phyloP scores from a whole-genome alignment of 2,888 invertebrate genomes.

The Leucophora obtusa region DNA sequence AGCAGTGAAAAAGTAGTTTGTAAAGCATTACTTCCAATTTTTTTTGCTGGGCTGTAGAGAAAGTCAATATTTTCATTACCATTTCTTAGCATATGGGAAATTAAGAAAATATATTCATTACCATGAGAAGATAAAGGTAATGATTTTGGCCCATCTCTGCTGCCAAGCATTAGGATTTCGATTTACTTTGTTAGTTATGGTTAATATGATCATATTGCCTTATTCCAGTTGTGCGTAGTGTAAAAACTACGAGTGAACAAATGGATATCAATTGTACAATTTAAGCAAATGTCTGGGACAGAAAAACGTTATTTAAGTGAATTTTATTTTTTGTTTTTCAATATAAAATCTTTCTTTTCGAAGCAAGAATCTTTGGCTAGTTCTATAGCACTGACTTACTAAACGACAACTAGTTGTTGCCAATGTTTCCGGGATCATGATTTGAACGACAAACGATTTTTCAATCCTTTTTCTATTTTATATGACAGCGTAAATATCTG shows the following conservation, averaged over 20 bases:
- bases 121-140: no score
- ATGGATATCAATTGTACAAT: conserved; percentile 13
- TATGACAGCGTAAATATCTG: not conserved
- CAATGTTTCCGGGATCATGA: conserved; percentile 45
- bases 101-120: no score
- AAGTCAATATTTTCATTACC: no score
- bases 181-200: no score
- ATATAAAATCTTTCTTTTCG: not conserved
- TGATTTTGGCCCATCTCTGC: no score
- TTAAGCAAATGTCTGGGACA: conserved; percentile 23
- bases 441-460: conserved; percentile 43
- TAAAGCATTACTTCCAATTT: no score
- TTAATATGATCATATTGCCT: no score
- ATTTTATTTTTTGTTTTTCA: conserved; percentile 10
- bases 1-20: no score
- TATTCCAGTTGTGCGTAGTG: not conserved
- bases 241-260: not conserved
- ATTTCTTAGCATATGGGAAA: no score
- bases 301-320: conserved; percentile 33
- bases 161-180: no score
- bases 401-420: conserved; percentile 14
- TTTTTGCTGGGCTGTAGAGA: no score
- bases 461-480: conserved; percentile 24
- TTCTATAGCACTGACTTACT: conserved; percentile 5
- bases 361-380: conserved; percentile 2